These are phyloP conservation scores for Macropus fuliginosus DNA, from an alignment of 2,797 vertebrate genomes.

Conservation along the genomic window DNA sequence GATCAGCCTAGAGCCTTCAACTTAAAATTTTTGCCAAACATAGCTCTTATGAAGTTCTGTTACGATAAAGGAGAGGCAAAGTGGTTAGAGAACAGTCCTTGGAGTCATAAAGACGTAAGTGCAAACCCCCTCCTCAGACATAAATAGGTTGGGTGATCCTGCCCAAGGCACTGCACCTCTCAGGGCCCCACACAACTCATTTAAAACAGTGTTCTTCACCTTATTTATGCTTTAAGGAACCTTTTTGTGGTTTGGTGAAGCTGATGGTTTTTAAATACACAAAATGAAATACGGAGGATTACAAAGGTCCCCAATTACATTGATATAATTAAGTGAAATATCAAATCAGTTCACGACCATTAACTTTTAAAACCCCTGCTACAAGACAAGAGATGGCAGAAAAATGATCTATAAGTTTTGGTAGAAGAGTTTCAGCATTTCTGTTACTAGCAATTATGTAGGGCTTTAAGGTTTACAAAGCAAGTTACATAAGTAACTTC, in stretches of 20 bases:
- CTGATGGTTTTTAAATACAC: not conserved
- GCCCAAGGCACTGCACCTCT: not conserved
- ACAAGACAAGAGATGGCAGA: not conserved
- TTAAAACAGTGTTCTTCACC: not conserved
- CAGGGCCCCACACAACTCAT: not conserved
- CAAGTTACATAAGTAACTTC: not conserved
- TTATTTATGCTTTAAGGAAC: not conserved
- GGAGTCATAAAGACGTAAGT: not conserved
- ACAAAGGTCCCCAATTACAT: not conserved
- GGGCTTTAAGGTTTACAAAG: not conserved
- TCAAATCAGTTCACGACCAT: not conserved
- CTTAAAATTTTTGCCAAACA: conserved; percentile 51
- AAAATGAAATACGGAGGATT: not conserved
- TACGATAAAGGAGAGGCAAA: not conserved
- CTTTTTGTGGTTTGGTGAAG: not conserved
- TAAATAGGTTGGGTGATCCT: not conserved
- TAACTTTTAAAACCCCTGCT: not conserved
- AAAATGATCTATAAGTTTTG: not conserved
- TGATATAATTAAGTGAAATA: not conserved
- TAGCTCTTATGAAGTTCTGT: conserved; percentile 50
- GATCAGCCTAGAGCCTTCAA: conserved; percentile 39
- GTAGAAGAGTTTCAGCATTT: not conserved
- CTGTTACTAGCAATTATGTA: not conserved
- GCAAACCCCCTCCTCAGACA: not conserved
- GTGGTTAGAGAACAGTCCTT: not conserved